Evolutionary conservation across 2,888 invertebrate species (phyloP), one percentile per base, ranked within the genome.

Genomic region (Ennomos erosarius): DNA sequence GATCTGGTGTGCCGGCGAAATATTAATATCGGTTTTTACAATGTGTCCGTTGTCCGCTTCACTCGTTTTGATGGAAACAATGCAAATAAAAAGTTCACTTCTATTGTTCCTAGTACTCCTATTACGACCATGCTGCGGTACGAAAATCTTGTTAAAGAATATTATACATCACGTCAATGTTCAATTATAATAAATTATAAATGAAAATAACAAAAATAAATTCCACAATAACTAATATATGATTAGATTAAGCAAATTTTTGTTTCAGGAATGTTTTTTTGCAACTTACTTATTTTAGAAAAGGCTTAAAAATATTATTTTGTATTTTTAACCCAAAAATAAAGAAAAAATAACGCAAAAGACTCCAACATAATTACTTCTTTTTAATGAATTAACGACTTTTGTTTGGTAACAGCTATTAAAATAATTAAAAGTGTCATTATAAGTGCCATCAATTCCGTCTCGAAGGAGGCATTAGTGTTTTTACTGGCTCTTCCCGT

Each of bases 401-500:
- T 82, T 92, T 88, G 90, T 92, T 92, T 72, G 64, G 60, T 55
- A 91, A 91, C 77, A 81, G 72, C 79, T 77, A 90, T 92, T 90
- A 88, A 87, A 90, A 90, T 90, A 90, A 92, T 92, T 90, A 92
- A 91, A 91, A 92, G 88, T 90, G 81, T 84, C 90, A 91, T 91
- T 91, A 91, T 84, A 85, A 87, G 81, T 80, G 81, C 85, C 88
- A 89, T 90, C 88, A 87, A 88, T 88, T 83, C 82, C 78, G 79
- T 84, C 92, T 91, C 92, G 62, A 76, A 78, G 92, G 91, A 81
- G 84, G 84, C 88, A 81, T 91, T 90, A 84, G 81, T 82, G 83
- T 85, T 90, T 86, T 88, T 86, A 87, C 81, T 78, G 85, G 76
- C 77, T 73, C 79, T 82, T 68, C 76, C 71, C 69, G 70, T 65